phyloP scores from a whole-genome alignment of 2,888 invertebrate genomes.

The Synergus itoensis region DNA sequence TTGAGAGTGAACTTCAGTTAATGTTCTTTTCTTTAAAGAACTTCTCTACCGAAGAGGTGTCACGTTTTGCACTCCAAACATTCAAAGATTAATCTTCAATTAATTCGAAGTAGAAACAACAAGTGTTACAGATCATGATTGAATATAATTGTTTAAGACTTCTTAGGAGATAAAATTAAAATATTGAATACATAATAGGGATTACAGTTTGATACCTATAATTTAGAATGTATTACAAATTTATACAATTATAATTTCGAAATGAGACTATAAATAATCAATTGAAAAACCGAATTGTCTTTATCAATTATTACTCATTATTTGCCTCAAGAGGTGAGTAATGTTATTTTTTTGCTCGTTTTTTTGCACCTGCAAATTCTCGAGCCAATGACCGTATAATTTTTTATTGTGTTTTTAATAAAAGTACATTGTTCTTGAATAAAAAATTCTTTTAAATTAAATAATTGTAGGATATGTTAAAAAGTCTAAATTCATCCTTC shows the following conservation, averaged over 20 bases:
- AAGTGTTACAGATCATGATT: background rate
- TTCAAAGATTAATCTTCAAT: constrained; percentile 23
- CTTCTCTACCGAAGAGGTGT: constrained; percentile 42
- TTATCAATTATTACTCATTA: constrained; percentile 9
- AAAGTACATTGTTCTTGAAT: background rate
- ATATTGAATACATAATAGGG: background rate
- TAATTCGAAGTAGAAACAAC: background rate
- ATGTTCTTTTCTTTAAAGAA: constrained; percentile 47
- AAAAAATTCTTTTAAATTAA: background rate
- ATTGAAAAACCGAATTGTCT: background rate
- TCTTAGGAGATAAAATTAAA: background rate
- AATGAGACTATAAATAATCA: background rate
- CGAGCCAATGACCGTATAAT: constrained; percentile 18
- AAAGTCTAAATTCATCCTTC: background rate
- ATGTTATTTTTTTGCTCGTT: constrained; percentile 13
- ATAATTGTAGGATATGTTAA: background rate
- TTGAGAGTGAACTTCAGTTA: constrained; percentile 44
- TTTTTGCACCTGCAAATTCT: constrained; percentile 17
- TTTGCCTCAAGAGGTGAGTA: constrained; percentile 17
- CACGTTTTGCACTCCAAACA: constrained; percentile 1
- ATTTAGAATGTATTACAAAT: background rate
- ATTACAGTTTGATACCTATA: background rate
- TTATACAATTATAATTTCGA: background rate
- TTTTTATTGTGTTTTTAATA: background rate
- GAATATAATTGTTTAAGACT: background rate